Evolutionary conservation across 2,888 invertebrate species (phyloP), one percentile per base, ranked within the genome.

Genomic region (Mythimna impura): DNA sequence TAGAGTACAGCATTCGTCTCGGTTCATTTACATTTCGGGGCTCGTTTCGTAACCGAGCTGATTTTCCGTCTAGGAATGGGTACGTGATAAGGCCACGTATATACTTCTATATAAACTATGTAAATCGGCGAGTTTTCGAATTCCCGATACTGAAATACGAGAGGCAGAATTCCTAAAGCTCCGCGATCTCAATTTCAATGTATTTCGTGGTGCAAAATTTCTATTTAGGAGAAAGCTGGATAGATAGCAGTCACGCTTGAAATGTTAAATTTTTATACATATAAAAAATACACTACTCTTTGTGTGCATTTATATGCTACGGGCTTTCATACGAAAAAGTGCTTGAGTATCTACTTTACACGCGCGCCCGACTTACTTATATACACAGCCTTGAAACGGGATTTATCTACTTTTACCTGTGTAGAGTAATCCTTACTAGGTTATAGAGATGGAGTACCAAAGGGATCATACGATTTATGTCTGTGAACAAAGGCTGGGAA

Each of bases 1-100:
- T 88, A 78, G 82, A 81, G 84, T 84, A 85, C 84, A 84, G 85
- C 84, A 83, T 88, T 88, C 83, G 86, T 81, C 84, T 82, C 83
- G 84, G 79, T 85, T 87, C 89, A 86, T 89, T 87, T 88, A 86
- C 86, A 87, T 88, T 87, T 86, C 71, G 76, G 79, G 76, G 71
- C 70, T 82, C 84, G 82, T 85, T 87, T 79, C 66, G 75, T 68
- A 80, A 79, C 82, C 73, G 77, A 84, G 81, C 82, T 86, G 83
- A 86, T 86, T 84, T 87, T 85, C 72, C 78, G 82, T 72, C 77
- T 82, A 75, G 78, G 71, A 75, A 76, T 73, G 79, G 76, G 66
- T 80, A 76, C 74, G 78, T 80, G 80, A 85, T 77, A 77, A 78
- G 70, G 72, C 71, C 61, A 76, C 75, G 47, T 78, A 66, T 76